Conservation (phyloP, 92 coral and sea anemone species). For the Phenganax marumi region DNA sequence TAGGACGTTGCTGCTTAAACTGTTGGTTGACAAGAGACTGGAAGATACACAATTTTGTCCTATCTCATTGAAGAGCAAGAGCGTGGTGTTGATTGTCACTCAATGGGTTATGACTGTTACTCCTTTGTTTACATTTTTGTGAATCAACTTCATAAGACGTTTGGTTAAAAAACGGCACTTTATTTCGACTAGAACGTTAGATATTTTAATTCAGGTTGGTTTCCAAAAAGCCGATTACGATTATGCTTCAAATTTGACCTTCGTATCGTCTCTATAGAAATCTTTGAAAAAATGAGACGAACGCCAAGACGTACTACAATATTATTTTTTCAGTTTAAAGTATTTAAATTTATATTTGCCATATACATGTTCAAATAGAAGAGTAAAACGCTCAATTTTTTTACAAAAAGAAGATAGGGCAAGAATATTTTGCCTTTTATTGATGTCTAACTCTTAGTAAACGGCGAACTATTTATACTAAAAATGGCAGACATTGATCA, state of each 20-base stretch:
- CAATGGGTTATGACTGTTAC: background rate
- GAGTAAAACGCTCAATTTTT: background rate
- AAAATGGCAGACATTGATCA: slow-evolving; percentile 23
- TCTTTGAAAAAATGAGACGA: too few relatives aligned
- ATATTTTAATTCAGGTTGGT: background rate
- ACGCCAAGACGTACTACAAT: background rate
- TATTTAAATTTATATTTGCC: too few relatives aligned
- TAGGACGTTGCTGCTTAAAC: too few relatives aligned
- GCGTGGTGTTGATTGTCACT: too few relatives aligned
- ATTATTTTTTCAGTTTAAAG: background rate
- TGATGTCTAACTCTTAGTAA: background rate
- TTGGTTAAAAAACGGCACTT: background rate
- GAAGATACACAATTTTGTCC: too few relatives aligned
- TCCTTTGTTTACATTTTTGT: slow-evolving; percentile 16
- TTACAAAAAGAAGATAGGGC: background rate
- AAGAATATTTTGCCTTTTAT: background rate
- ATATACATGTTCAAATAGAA: background rate
- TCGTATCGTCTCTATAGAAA: too few relatives aligned
- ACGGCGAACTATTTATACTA: background rate
- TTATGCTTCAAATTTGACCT: too few relatives aligned
- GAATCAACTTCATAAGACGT: background rate
- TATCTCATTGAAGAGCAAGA: too few relatives aligned
- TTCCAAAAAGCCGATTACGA: too few relatives aligned
- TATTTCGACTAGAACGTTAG: background rate
- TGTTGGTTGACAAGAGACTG: too few relatives aligned